Base-by-base conservation (phyloP, 2,888 invertebrate species). In the Drosophila longiperda region DNA sequence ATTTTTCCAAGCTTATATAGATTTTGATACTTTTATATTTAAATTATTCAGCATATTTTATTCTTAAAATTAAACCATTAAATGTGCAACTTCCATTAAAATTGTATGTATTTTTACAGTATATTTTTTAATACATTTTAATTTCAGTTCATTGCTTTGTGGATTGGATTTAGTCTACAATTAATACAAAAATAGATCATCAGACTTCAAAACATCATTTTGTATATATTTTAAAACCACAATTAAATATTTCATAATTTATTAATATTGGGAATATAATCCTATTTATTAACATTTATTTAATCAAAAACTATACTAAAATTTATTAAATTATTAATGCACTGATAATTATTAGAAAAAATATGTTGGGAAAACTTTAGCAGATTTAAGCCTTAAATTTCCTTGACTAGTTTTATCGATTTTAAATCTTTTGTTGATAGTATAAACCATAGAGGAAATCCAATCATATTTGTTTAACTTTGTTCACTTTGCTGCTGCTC, bases 401-500 rank as follows among this genome's bases (percentile, higher is more conserved):
- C 8, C 4, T 23, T 15, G 23, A n/a, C 17, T 29, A 17, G 50
- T 29, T 11, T 50, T 7, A n/a, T n/a, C 3, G 17, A 50, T 29
- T n/a, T 49, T 2, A 1, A 8, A 23, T 17, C n/a, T 29, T 1
- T 50, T 50, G n/a, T 50, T 29, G 26, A 11, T 17, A 29, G n/a
- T 29, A 11, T 26, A 26, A 17, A 6, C 5, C 42, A 9, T 42
- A 42, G 20, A 11, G 20, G 42, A n/a, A 42, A 42, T n/a, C 2
- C 50, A 50, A 50, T 50, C 50, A 50, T 29, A 50, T 29, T 50
- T 50, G 50, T 29, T 29, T 17, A 50, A 29, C 50, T 50, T 50
- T 50, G 45, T 45, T 29, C 26, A 20, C 36, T 38, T 38, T 7
- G 3, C n/a, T 17, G 29, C 0, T 32, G 66, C 36, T 36, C 23